phyloP scores from a whole-genome alignment of 2,113 vertebrate genomes.

The Bungarus multicinctus region DNA sequence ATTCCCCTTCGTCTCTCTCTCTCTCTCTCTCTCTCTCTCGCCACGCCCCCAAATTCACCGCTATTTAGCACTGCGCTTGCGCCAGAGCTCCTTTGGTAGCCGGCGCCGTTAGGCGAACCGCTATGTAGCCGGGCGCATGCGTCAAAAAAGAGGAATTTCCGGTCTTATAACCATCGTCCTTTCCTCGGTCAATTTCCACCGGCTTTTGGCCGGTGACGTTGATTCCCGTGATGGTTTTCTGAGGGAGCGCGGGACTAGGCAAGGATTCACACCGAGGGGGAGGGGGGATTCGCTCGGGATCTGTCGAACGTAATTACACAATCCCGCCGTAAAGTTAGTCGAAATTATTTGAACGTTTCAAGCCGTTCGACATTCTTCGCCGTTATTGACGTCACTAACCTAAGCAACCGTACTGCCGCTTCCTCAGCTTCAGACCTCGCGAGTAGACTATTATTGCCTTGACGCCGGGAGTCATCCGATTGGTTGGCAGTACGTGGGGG shows the following conservation, averaged over 20 bases:
- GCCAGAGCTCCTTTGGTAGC: background rate
- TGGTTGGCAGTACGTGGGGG: background rate
- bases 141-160: background rate
- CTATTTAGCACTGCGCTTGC: background rate
- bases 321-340: too few species aligned
- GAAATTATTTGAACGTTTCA: background rate
- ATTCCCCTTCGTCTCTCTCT: background rate
- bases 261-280: background rate
- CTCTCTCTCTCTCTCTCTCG: background rate
- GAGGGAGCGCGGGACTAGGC: background rate
- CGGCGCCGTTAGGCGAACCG: background rate
- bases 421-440: background rate
- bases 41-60: background rate
- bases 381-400: background rate
- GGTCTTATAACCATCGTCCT: background rate
- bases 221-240: background rate
- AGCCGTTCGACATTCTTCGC: background rate
- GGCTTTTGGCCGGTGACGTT: background rate
- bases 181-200: too few species aligned
- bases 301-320: background rate
- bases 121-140: background rate
- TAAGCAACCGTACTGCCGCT: background rate
- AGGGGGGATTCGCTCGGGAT: fast-evolving
- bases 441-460: too few species aligned
- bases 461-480: background rate